Evolutionary conservation across 2,888 invertebrate species (phyloP).

Genomic region (Leucophenga maculata): DNA sequence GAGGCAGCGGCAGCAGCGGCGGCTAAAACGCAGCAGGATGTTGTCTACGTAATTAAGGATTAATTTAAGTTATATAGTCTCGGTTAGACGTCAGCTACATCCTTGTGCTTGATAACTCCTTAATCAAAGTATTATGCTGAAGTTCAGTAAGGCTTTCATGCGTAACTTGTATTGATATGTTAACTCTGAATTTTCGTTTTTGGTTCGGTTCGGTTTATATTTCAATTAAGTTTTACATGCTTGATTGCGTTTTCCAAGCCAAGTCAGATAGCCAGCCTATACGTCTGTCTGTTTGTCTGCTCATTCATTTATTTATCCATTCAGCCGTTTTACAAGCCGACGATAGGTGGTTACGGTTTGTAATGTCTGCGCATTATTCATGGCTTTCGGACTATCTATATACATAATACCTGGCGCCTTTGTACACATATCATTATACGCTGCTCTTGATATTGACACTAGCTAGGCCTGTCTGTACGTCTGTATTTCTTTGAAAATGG

Average conservation of each 20-base stretch:
- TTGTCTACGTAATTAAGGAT: constrained; percentile 71
- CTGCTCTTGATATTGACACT: constrained; percentile 24
- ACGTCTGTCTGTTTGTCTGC: constrained; percentile 24
- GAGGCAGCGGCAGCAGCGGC: constrained; percentile 38
- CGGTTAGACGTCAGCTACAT: constrained; percentile 28
- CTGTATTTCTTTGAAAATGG: constrained; percentile 48
- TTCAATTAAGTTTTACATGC: constrained; percentile 63
- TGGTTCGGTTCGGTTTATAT: constrained; percentile 61
- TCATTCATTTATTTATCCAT: neutral
- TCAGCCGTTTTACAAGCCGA: neutral
- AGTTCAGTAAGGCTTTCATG: neutral
- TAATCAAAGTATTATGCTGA: constrained; percentile 33
- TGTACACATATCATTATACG: too few species aligned
- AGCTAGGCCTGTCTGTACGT: constrained; percentile 19
- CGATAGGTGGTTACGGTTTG: constrained; percentile 20
- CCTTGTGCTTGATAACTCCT: constrained; percentile 19
- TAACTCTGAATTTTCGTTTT: constrained; percentile 56
- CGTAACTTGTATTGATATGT: constrained; percentile 51
- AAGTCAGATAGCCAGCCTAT: constrained; percentile 16
- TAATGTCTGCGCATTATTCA: constrained; percentile 61
- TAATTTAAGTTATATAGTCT: constrained; percentile 61
- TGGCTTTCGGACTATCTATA: constrained; percentile 30
- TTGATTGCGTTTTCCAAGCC: constrained; percentile 56
- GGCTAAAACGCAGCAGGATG: constrained; percentile 64
- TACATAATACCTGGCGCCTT: neutral